Percentiles rank a stretch among this genome's conserved stretches.
Conservation (phyloP, 2,888 invertebrate genomes). For the Spilosoma lubricipeda region DNA sequence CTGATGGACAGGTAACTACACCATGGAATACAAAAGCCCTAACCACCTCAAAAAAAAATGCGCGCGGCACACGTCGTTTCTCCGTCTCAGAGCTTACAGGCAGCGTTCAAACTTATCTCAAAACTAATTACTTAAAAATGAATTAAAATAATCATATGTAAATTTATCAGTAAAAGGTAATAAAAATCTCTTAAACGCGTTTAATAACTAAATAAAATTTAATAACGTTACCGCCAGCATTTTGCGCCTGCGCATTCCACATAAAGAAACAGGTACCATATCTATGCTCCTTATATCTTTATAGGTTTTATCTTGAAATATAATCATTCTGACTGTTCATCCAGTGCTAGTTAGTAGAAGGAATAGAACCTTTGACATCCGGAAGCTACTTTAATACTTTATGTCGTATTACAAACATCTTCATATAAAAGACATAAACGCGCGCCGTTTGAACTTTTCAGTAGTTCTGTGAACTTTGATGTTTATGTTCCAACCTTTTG, state of each 20-base stretch:
- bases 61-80: neutral
- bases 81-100: neutral
- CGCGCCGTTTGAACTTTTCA: slow-evolving; percentile 11
- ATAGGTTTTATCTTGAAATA: slow-evolving; percentile 61
- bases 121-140: neutral
- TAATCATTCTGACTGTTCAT: neutral
- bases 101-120: neutral
- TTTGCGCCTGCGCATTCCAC: slow-evolving; percentile 5
- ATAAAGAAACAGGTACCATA: slow-evolving; percentile 36
- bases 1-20: neutral
- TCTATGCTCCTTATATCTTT: slow-evolving; percentile 62
- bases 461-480: slow-evolving; percentile 1
- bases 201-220: neutral
- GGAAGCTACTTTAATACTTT: slow-evolving; percentile 30
- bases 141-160: neutral
- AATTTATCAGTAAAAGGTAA: neutral
- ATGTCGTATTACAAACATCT: slow-evolving; percentile 17
- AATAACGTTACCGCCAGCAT: neutral
- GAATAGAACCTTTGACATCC: slow-evolving; percentile 49
- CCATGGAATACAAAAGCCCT: neutral
- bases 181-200: neutral
- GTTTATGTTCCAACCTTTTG: slow-evolving; percentile 2
- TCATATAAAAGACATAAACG: slow-evolving; percentile 24
- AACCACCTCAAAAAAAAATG: neutral
- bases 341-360: slow-evolving; percentile 52